Evolutionary conservation across 1,140 invertebrate genomes (phyloP).

Genomic region (Pogonognathellus flavescens): DNA sequence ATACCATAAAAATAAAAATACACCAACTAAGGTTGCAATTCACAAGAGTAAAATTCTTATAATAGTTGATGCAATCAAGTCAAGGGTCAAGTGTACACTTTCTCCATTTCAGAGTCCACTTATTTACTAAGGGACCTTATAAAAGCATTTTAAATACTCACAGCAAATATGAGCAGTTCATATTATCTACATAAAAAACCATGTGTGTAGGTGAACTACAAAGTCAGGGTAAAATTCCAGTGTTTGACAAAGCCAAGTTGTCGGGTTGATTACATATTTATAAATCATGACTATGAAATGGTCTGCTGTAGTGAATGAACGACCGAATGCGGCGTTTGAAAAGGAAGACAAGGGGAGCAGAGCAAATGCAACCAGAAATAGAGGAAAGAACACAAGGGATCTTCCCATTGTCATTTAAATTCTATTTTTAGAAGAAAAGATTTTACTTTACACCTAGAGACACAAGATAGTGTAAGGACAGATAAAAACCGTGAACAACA

Average conservation of each 20-base stretch:
- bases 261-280: slow-evolving; percentile 26
- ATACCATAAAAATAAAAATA: no score
- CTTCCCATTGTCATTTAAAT: background rate
- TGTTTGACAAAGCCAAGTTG: background rate
- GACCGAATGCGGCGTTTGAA: slow-evolving; percentile 9
- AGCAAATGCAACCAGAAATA: background rate
- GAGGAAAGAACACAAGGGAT: background rate
- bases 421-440: slow-evolving; percentile 3
- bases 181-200: background rate
- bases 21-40: no score
- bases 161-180: no score
- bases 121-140: no score
- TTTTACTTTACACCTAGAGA: no score
- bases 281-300: slow-evolving; percentile 30
- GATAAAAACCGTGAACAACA: no score
- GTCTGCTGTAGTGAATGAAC: background rate
- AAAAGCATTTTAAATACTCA: slow-evolving; percentile 6
- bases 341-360: background rate
- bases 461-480: no score
- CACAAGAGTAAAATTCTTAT: no score
- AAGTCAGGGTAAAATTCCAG: background rate
- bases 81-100: slow-evolving; percentile 19
- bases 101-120: background rate
- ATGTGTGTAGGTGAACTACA: background rate
- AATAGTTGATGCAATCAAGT: background rate